Evolutionary conservation across 2,797 vertebrate species (phyloP).

Genomic region (Mycteria americana): DNA sequence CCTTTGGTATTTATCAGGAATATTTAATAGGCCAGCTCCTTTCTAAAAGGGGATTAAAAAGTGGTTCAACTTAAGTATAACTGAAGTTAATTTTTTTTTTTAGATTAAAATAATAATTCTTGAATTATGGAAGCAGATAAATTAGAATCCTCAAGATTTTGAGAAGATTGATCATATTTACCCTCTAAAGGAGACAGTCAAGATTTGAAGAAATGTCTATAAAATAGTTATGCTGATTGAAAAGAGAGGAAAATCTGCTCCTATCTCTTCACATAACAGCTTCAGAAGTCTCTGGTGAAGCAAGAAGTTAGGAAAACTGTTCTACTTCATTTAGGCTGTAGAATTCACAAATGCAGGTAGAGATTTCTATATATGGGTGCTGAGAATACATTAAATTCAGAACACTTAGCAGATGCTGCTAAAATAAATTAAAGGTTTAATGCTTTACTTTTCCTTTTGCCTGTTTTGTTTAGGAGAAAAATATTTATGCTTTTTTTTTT

Average conservation of each 20-base stretch:
- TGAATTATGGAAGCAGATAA: background rate
- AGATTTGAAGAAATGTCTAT: background rate
- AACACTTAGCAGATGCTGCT: background rate
- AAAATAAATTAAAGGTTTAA: background rate
- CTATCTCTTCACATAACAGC: background rate
- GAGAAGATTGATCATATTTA: background rate
- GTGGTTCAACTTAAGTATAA: rapidly evolving
- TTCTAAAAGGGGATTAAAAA: background rate
- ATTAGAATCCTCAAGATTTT: background rate
- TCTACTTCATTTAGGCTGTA: background rate
- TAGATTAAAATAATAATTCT: background rate
- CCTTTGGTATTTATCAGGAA: background rate
- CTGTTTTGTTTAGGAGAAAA: background rate
- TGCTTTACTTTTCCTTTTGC: background rate
- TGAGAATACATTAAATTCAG: background rate
- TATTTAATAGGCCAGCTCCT: background rate
- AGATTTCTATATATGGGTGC: background rate
- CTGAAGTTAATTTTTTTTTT: background rate
- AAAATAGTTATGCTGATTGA: background rate
- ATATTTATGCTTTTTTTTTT: background rate
- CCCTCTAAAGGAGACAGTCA: background rate
- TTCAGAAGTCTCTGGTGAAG: background rate
- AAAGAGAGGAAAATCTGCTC: background rate
- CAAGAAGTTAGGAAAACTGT: background rate
- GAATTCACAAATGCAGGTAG: background rate